Conservation (phyloP, 2,797 vertebrate genomes). For the Oryzias sinensis region DNA sequence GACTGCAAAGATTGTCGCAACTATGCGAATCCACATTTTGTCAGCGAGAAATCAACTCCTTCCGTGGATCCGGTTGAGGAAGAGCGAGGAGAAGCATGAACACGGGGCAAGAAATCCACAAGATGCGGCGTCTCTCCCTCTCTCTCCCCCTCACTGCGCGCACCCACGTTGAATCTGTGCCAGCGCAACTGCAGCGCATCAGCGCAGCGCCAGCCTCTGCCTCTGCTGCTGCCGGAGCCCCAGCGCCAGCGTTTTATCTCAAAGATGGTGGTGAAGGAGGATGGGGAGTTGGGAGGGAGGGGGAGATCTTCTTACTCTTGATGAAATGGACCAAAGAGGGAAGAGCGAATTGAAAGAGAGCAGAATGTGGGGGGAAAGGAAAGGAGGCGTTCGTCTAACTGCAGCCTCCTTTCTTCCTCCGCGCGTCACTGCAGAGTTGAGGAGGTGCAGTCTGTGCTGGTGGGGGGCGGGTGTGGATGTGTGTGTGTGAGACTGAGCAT, state of each 20-base stretch:
- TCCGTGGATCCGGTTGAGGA: constrained; percentile 75
- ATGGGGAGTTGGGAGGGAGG: constrained; percentile 22
- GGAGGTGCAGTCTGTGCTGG: constrained; percentile 44
- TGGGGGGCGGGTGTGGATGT: constrained; percentile 14
- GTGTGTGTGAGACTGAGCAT: constrained; percentile 25
- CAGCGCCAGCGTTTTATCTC: constrained; percentile 70
- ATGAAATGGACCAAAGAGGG: constrained; percentile 76
- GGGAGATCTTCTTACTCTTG: constrained; percentile 42
- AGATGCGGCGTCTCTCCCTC: constrained; percentile 67
- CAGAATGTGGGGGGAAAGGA: background rate
- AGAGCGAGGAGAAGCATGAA: constrained; percentile 78
- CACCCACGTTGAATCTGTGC: constrained; percentile 72
- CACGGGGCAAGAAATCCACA: constrained; percentile 76
- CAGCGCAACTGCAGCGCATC: constrained; percentile 68
- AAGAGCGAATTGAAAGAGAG: background rate
- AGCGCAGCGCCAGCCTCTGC: constrained; percentile 54
- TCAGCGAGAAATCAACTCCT: constrained; percentile 83
- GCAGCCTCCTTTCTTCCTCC: constrained; percentile 70
- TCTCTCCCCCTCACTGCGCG: constrained; percentile 70
- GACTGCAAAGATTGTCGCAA: constrained; percentile 77
- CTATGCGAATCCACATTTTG: constrained; percentile 85
- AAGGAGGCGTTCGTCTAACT: constrained; percentile 85
- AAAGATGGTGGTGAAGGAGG: constrained; percentile 81
- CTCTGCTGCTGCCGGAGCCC: constrained; percentile 27
- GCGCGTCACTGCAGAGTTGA: constrained; percentile 75